Evolutionary conservation across 2,797 vertebrate species (phyloP), one percentile per base, ranked within the genome.

Genomic region (Chrosomus eos): DNA sequence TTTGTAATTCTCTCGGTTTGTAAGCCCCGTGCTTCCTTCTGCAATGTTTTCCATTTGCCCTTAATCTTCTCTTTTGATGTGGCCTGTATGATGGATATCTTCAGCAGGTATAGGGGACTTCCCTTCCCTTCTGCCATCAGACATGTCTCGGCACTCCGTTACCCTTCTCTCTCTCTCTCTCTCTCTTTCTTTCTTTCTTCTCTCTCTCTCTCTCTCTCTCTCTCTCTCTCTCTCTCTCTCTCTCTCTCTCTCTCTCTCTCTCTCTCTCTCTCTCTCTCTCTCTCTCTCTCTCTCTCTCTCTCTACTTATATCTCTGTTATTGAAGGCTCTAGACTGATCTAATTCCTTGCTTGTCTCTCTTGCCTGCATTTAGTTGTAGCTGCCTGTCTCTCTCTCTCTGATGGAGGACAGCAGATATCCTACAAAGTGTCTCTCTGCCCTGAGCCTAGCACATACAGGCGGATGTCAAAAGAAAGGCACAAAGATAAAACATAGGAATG

Each of bases 401-500:
- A 90, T 88, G 76, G 74, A 64, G 81, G 88, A 90, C 80, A 85
- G 79, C 82, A 83, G 84, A 90, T 90, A 90, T 90, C 84, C 80
- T 84, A 76, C 72, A 80, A 82, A 80, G 74, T 86, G 86, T 89
- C 83, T 87, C 79, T 85, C 75, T 93, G 92, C 91, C 83, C 83
- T 73, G 90, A 91, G 90, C 90, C 76, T 80, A 75, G 88, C 80
- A 87, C 88, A 93, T 95, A 91, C 90, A 91, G 95, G 94, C 92
- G 94, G 93, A 94, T 94, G 93, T 94, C 90, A 92, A 89, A 90
- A 74, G 80, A 87, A 88, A 93, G 90, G 88, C 90, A 90, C 89
- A 76, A 85, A 92, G 95, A 95, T 95, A 95, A 95, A 92, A 82
- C 73, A 73, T 87, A 91, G 91, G 90, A 94, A 92, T 90, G 93